Conservation (phyloP, 30 jellyfish, hydroid and myxozoan species). For the Phacellophora camtschatica region DNA sequence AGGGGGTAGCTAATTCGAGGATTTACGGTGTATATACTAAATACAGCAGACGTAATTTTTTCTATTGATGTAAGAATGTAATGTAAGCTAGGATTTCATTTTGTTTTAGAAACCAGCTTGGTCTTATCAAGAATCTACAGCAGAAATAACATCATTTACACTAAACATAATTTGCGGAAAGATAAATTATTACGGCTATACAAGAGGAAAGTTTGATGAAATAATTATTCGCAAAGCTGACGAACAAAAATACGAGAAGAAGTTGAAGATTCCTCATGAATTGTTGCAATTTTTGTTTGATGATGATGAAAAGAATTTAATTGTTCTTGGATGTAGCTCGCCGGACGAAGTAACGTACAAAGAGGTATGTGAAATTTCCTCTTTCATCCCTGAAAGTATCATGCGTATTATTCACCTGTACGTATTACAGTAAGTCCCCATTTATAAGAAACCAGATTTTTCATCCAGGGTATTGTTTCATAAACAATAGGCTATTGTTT, state of each 20-base stretch:
- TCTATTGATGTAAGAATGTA: too few species aligned
- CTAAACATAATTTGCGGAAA: slow-evolving; percentile 51
- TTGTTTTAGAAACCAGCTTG: slow-evolving; percentile 13
- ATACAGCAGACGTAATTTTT: too few species aligned
- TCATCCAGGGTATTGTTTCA: too few species aligned
- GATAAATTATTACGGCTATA: slow-evolving; percentile 52
- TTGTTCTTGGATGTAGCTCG: slow-evolving; percentile 49
- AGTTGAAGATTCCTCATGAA: slow-evolving; percentile 5
- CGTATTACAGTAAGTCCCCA: too few species aligned
- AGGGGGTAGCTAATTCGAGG: too few species aligned
- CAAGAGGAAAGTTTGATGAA: slow-evolving; percentile 40
- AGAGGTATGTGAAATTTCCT: slow-evolving; percentile 19
- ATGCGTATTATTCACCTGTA: not conserved
- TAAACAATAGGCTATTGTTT: too few species aligned
- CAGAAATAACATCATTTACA: slow-evolving; percentile 9
- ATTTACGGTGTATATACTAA: too few species aligned
- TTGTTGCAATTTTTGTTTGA: slow-evolving; percentile 28
- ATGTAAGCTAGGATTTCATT: not conserved
- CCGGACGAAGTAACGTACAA: slow-evolving; percentile 18
- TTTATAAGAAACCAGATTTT: too few species aligned
- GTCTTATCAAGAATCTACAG: slow-evolving; percentile 20
- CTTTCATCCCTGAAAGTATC: not conserved
- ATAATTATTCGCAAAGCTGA: slow-evolving; percentile 34
- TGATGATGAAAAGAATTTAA: slow-evolving; percentile 33
- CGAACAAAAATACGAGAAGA: slow-evolving; percentile 48